Base-by-base conservation (phyloP, 2,888 invertebrate genomes). In the Meiosimyza platycephala region DNA sequence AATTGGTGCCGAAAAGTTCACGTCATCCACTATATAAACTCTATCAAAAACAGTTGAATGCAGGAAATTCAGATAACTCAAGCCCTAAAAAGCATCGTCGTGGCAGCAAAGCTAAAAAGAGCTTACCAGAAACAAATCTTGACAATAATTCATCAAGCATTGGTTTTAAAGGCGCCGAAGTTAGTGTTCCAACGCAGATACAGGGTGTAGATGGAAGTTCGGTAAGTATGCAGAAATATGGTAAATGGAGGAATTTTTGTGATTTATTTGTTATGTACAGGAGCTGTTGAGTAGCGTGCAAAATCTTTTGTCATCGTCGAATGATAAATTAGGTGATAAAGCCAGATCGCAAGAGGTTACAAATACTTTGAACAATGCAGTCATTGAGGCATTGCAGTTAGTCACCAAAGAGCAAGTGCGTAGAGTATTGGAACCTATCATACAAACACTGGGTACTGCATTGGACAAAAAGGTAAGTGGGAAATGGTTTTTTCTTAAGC, bases 331-430 rank as follows among this genome's bases (percentile, higher is more conserved):
- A 9, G 28, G 9, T 12, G 47, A 55, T 18, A 66, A 55, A 12
- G 11, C 33, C 2, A 40, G 9, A 40, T 12, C 18, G 18, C 13
- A 18, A 13, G 64, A 64, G 64, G 18, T 51, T 1, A 13, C 15
- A 7, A 64, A 57, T 11, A 74, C 75, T 6, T 72, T 83, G 5
- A 79, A 81, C 6, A 78, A 78, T 15, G 77, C 77, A 5, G 74
- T 83, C 1, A 74, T 84, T 11, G 81, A 84, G 70, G 81, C 82
- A 7, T 72, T 86, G 66, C 80, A 83, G 52, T 78, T 79, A 12
- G 82, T 84, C 13, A 83, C 85, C 12, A 81, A 83, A 67, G 78
- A 81, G 51, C 79, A 82, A 73, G 76, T 82, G n/a, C 79, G 81
- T 33, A 77, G 85, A 69, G 80, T 85, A 15, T 77, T 86, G 7